Conservation (phyloP, 2,113 vertebrate species). For the Sakesphorus luctuosus region DNA sequence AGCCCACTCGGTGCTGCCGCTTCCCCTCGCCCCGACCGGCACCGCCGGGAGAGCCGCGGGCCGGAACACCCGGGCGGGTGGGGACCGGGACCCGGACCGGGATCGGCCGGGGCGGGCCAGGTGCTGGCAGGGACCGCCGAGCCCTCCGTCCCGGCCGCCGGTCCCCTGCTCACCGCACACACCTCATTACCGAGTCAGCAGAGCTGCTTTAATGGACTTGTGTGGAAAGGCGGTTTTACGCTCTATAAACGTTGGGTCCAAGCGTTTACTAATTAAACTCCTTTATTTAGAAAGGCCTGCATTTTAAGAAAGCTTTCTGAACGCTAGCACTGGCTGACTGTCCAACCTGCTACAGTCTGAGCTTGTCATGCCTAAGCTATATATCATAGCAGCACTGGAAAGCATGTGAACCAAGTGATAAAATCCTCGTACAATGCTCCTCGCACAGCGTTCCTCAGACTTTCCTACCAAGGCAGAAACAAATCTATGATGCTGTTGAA, state of each 20-base stretch:
- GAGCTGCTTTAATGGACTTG: neutral
- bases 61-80: neutral
- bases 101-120: neutral
- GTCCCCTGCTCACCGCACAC: neutral
- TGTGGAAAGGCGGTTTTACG: neutral
- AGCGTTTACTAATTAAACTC: constrained; percentile 31
- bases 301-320: neutral
- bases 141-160: neutral
- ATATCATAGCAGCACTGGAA: neutral
- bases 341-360: constrained; percentile 20
- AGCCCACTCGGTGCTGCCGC: neutral
- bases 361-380: neutral
- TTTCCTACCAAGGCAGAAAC: constrained; percentile 68
- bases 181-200: neutral
- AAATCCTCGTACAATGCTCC: neutral
- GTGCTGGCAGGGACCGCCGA: neutral
- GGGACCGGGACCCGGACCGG: neutral
- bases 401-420: neutral
- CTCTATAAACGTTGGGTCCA: constrained; percentile 6
- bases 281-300: constrained; percentile 6
- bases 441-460: constrained; percentile 35
- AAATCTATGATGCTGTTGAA: constrained; percentile 74
- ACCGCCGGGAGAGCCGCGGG: neutral
- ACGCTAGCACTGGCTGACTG: neutral
- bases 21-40: neutral